A percentile compares a stretch with the other conserved stretches of the same genome.
Evolutionary conservation across 2,888 invertebrate species (phyloP).

Genomic region (Seira ritae): DNA sequence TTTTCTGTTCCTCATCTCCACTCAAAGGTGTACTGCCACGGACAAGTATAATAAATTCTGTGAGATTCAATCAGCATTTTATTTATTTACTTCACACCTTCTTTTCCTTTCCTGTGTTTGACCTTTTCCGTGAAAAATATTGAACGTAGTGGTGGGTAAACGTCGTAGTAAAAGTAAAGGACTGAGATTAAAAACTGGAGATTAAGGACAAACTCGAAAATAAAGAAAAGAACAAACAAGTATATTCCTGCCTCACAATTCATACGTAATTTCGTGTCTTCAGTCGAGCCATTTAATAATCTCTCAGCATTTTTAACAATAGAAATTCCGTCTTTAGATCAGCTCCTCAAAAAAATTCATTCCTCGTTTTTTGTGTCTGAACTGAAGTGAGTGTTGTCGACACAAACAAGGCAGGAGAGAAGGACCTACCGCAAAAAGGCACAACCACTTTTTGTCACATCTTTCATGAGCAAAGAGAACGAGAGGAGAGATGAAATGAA

Average conservation of each 20-base stretch:
- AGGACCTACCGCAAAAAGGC: conserved; percentile 61
- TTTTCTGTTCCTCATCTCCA: too few species aligned
- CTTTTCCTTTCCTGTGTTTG: conserved; percentile 28
- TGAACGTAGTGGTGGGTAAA: too few species aligned
- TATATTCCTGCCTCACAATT: too few species aligned
- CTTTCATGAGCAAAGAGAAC: not conserved
- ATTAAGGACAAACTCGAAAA: conserved; percentile 12
- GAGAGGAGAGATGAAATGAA: too few species aligned
- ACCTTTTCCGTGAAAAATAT: too few species aligned
- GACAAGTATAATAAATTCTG: not conserved
- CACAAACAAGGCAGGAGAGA: conserved; percentile 37
- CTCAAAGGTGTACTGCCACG: conserved; percentile 19
- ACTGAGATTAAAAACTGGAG: conserved; percentile 31
- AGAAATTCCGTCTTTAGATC: not conserved
- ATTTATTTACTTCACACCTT: conserved; percentile 57
- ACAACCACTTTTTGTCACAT: conserved; percentile 32
- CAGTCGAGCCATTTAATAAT: too few species aligned
- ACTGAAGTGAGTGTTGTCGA: conserved; percentile 47
- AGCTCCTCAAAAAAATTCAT: not conserved
- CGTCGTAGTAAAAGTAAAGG: too few species aligned
- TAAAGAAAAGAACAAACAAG: not conserved
- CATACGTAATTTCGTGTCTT: too few species aligned
- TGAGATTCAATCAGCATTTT: conserved; percentile 39
- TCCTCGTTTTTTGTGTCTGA: conserved; percentile 42
- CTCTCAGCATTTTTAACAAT: not conserved